Percentiles rank a stretch among this genome's conserved stretches.
Conservation (phyloP, 2,113 vertebrate species). For the Gyps fulvus region DNA sequence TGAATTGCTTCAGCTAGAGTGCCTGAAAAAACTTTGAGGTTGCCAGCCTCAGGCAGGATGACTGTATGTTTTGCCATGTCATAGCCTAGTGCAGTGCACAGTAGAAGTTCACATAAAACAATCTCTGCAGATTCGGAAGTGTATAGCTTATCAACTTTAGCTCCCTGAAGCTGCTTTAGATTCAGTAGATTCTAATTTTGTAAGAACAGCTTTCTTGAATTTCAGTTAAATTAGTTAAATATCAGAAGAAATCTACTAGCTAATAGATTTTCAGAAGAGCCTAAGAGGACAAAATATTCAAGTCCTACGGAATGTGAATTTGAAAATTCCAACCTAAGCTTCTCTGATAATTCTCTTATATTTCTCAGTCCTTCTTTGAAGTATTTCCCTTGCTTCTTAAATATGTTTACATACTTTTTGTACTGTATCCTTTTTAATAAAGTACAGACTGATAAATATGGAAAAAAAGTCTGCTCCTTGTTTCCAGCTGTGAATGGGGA, state of each 20-base stretch:
- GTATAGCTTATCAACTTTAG: background rate
- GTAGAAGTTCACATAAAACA: background rate
- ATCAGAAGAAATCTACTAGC: background rate
- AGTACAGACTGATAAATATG: conserved; percentile 26
- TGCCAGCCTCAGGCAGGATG: background rate
- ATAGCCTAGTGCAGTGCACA: background rate
- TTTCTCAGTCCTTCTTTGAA: background rate
- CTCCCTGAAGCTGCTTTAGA: background rate
- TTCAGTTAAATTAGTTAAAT: background rate
- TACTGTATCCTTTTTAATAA: conserved; percentile 13
- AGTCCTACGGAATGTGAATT: background rate
- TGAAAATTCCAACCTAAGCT: background rate
- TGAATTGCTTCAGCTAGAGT: background rate
- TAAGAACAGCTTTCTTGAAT: background rate
- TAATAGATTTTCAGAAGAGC: background rate
- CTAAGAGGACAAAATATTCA: background rate
- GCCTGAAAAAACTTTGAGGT: background rate
- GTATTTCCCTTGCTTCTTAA: background rate
- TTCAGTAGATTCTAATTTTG: background rate
- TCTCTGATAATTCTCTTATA: background rate
- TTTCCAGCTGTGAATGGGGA: conserved; percentile 20
- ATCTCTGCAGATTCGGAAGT: background rate
- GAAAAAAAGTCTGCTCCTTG: background rate
- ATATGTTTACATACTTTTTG: background rate
- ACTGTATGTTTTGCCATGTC: background rate